These are phyloP conservation scores for Neostethus bicornis DNA, from an alignment of 2,797 vertebrate genomes.

Conservation along the genomic window DNA sequence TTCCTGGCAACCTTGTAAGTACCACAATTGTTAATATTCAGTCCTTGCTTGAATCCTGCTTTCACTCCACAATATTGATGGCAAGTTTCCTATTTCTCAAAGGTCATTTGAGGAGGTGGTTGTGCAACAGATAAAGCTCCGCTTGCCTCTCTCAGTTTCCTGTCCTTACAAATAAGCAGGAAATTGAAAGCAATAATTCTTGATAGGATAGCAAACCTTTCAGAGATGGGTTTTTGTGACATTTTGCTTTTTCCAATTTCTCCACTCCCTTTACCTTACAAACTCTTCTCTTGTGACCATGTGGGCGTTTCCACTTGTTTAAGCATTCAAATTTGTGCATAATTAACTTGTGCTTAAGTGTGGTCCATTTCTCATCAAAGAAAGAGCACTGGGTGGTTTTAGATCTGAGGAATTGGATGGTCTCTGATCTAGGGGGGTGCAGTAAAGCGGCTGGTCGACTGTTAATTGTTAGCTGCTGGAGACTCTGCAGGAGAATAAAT, in stretches of 20 bases:
- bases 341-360: slow-evolving; percentile 25
- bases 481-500: slow-evolving; percentile 17
- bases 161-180: slow-evolving; percentile 41
- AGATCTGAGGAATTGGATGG: slow-evolving; percentile 33
- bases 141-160: slow-evolving; percentile 18
- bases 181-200: slow-evolving; percentile 57
- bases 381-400: slow-evolving; percentile 18
- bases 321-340: slow-evolving; percentile 30
- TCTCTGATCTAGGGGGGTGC: slow-evolving; percentile 43
- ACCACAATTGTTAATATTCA: background rate
- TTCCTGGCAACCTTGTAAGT: slow-evolving; percentile 7
- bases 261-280: slow-evolving; percentile 15
- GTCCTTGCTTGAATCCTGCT: slow-evolving; percentile 8
- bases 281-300: slow-evolving; percentile 16
- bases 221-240: slow-evolving; percentile 56
- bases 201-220: slow-evolving; percentile 35
- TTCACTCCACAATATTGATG: slow-evolving; percentile 24
- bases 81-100: slow-evolving; percentile 46
- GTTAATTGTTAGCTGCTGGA: slow-evolving; percentile 30
- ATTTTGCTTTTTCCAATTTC: slow-evolving; percentile 45
- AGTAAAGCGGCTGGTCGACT: slow-evolving; percentile 26
- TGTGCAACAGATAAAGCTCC: slow-evolving; percentile 40
- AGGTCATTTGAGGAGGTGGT: slow-evolving; percentile 50
- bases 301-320: slow-evolving; percentile 29
- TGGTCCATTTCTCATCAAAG: slow-evolving; percentile 28